A percentile compares a stretch with the other conserved stretches of the same genome.
Conservation (phyloP, 2,888 invertebrate species). For the Nudaria mundana region DNA sequence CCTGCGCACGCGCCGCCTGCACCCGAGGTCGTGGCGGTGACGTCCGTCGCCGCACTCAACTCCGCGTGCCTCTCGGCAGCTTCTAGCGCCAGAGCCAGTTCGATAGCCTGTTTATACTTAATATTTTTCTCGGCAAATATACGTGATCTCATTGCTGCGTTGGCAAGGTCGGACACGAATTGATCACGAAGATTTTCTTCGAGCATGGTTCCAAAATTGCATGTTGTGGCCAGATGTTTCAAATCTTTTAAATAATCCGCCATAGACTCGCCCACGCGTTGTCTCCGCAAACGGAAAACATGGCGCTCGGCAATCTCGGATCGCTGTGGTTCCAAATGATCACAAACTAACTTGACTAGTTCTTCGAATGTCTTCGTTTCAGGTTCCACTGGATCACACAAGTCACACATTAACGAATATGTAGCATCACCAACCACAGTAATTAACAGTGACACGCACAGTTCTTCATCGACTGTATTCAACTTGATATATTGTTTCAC, state of each 20-base stretch:
- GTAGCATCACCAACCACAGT: not conserved
- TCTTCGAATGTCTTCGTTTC: not conserved
- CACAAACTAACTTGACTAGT: not conserved
- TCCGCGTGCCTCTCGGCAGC: too few relatives aligned
- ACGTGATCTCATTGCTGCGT: slow-evolving; percentile 1
- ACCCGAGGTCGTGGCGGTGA: too few relatives aligned
- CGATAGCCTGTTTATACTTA: not conserved
- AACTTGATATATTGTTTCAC: too few relatives aligned
- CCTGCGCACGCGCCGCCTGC: not conserved
- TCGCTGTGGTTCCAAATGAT: not conserved
- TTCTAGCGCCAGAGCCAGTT: too few relatives aligned
- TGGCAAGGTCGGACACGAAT: slow-evolving; percentile 3
- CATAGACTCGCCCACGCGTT: not conserved
- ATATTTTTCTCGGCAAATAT: slow-evolving; percentile 3
- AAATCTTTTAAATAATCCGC: not conserved
- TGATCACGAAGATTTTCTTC: slow-evolving; percentile 4
- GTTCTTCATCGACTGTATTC: not conserved
- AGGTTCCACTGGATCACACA: not conserved
- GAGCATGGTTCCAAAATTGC: not conserved
- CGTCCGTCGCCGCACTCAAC: too few relatives aligned
- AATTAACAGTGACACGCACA: not conserved
- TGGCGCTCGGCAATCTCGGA: not conserved
- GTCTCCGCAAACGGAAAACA: not conserved
- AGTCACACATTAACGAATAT: not conserved
- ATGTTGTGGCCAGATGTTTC: not conserved